phyloP scores from a whole-genome alignment of 2,888 invertebrate species.

The Psylliodes chrysocephalus region DNA sequence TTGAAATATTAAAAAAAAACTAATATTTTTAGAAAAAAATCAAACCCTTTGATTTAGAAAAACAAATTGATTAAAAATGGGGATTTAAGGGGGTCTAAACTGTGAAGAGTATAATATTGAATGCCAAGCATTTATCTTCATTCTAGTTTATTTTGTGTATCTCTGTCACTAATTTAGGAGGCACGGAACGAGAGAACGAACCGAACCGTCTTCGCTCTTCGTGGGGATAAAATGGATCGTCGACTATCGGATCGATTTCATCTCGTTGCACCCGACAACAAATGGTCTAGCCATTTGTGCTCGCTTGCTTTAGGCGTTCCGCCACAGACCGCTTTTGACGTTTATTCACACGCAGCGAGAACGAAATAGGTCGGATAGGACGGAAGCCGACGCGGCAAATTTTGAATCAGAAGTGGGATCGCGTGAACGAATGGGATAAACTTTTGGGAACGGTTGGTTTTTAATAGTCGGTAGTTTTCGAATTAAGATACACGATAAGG shows the following conservation, averaged over 20 bases:
- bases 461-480: too few species aligned
- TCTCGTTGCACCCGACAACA: slow-evolving; percentile 38
- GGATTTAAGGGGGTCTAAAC: too few species aligned
- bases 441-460: too few species aligned
- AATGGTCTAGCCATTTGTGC: slow-evolving; percentile 31
- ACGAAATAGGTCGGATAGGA: slow-evolving; percentile 14
- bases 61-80: too few species aligned
- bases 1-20: too few species aligned
- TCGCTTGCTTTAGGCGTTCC: slow-evolving; percentile 34
- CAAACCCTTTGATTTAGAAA: neutral
- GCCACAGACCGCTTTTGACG: slow-evolving; percentile 34
- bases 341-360: slow-evolving; percentile 25
- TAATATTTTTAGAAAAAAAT: neutral
- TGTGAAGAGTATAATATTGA: too few species aligned
- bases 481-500: too few species aligned
- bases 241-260: slow-evolving; percentile 37
- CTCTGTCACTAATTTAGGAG: neutral
- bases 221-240: slow-evolving; percentile 34
- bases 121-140: too few species aligned
- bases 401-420: slow-evolving; percentile 17
- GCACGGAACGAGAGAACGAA: slow-evolving; percentile 8
- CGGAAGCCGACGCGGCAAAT: slow-evolving; percentile 29
- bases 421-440: too few species aligned
- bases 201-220: slow-evolving; percentile 16
- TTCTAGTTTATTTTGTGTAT: too few species aligned